Evolutionary conservation across 1,140 invertebrate genomes (phyloP).

Genomic region (Trichonephila clavata): DNA sequence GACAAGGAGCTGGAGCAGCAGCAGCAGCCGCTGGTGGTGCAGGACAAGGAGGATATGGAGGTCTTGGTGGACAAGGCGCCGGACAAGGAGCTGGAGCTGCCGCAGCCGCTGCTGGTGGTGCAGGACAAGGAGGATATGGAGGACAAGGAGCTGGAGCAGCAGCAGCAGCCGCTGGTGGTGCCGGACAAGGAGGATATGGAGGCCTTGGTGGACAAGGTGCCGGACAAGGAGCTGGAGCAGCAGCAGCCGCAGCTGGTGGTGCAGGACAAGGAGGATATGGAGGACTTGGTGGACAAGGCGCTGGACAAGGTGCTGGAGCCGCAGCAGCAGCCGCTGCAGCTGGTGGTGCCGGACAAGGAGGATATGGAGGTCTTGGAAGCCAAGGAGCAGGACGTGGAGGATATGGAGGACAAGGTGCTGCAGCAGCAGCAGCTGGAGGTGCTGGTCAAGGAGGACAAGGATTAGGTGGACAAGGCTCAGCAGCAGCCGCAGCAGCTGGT

Average conservation of each 20-base stretch:
- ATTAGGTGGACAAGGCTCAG: background rate
- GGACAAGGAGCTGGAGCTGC: too few species aligned
- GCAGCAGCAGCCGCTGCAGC: background rate
- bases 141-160: too few species aligned
- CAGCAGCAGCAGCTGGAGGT: too few species aligned
- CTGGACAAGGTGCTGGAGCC: background rate
- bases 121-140: too few species aligned
- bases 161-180: background rate
- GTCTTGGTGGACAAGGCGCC: too few species aligned
- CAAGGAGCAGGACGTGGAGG: too few species aligned
- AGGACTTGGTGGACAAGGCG: background rate
- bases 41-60: too few species aligned
- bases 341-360: too few species aligned
- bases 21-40: background rate
- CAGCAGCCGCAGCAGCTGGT: background rate
- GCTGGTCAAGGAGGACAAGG: too few species aligned
- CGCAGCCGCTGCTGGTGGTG: too few species aligned
- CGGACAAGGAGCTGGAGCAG: background rate
- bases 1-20: background rate
- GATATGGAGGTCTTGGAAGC: too few species aligned
- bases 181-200: background rate
- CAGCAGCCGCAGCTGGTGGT: conserved; percentile 25
- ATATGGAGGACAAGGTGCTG: too few species aligned
- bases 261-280: background rate
- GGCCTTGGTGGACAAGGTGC: background rate